phyloP scores from a whole-genome alignment of 2,888 invertebrate species.

The Clitarchus hookeri region DNA sequence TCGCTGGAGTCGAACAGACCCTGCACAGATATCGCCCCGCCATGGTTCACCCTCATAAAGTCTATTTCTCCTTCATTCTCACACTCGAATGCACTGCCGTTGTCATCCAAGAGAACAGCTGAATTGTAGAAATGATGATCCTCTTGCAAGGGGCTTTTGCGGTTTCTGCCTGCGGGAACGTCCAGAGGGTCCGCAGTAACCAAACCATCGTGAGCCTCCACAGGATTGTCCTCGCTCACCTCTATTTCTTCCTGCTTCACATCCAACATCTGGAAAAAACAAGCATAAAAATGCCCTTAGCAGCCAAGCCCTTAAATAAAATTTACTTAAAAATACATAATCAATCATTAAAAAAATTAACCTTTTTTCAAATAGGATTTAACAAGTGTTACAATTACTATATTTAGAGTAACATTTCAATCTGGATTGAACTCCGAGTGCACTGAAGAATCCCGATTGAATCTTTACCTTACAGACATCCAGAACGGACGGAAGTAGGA shows the following conservation, averaged over 20 bases:
- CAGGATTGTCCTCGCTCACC: constrained; percentile 27
- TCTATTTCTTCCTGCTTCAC: constrained; percentile 36
- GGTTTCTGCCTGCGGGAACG: background rate
- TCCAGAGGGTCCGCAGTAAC: constrained; percentile 10
- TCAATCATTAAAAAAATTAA: no score
- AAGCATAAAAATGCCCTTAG: background rate
- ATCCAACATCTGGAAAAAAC: constrained; percentile 24
- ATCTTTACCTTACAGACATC: no score
- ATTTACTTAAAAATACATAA: no score
- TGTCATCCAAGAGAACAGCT: background rate
- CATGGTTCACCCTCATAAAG: background rate
- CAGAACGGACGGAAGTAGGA: no score
- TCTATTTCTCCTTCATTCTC: constrained; percentile 20
- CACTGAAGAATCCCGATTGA: no score
- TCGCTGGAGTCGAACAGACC: constrained; percentile 2
- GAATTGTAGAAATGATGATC: background rate
- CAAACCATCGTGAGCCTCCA: background rate
- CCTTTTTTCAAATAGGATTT: no score
- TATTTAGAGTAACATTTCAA: no score
- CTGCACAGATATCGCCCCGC: constrained; percentile 23
- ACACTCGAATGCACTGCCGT: constrained; percentile 9
- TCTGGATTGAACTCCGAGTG: no score
- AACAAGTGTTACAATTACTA: no score
- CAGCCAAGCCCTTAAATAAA: no score
- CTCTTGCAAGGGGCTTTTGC: background rate